phyloP scores from a whole-genome alignment of 2,113 vertebrate genomes.

The Mastomys natalensis region DNA sequence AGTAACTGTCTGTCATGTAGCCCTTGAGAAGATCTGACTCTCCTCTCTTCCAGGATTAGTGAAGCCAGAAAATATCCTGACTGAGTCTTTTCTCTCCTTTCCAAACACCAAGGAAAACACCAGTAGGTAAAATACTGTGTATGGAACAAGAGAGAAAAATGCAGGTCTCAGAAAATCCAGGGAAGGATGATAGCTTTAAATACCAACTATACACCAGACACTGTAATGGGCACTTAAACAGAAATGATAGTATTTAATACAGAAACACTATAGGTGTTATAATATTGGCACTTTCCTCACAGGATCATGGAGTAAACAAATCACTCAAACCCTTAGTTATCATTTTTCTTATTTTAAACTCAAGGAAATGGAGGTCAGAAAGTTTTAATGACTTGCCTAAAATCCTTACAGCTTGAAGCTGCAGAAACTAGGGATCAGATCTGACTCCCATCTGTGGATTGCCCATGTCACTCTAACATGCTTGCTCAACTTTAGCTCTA shows the following conservation, averaged over 20 bases:
- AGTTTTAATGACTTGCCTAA: constrained; percentile 5
- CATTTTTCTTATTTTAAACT: constrained; percentile 7
- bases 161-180: neutral
- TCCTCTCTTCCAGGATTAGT: constrained; percentile 54
- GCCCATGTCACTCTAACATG: neutral
- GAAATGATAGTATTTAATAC: neutral
- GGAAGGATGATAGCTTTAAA: neutral
- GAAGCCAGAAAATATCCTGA: neutral
- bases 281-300: neutral
- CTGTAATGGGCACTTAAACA: neutral
- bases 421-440: neutral
- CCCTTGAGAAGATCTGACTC: constrained; percentile 40
- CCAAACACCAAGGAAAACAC: constrained; percentile 44
- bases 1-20: neutral
- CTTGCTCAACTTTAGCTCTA: neutral
- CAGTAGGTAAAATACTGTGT: constrained; percentile 17
- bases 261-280: neutral
- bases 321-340: constrained; percentile 29
- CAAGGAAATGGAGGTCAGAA: constrained; percentile 9
- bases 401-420: constrained; percentile 4
- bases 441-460: neutral
- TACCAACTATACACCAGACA: neutral
- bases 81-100: constrained; percentile 1
- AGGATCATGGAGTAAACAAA: neutral
- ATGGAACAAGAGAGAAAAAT: neutral